phyloP scores from a whole-genome alignment of 1,140 invertebrate genomes.

The Ceratina australensis region DNA sequence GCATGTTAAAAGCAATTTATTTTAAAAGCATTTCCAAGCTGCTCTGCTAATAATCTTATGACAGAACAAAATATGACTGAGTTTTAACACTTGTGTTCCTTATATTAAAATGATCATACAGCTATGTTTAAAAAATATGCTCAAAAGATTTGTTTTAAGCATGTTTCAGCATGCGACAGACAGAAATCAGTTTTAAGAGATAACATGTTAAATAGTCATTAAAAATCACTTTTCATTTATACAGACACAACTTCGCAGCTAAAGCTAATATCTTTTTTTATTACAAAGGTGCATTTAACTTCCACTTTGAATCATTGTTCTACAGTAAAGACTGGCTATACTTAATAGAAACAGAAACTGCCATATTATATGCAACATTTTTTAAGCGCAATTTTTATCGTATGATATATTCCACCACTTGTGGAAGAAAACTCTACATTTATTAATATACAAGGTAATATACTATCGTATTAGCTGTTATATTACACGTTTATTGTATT shows the following conservation, averaged over 20 bases:
- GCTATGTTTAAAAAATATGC: not conserved
- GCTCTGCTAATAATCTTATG: conserved; percentile 7
- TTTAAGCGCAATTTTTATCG: conserved; percentile 19
- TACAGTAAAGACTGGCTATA: conserved; percentile 30
- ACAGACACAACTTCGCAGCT: not conserved
- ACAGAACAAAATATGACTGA: conserved; percentile 23
- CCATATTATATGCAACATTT: conserved; percentile 23
- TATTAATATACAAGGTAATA: conserved; percentile 3
- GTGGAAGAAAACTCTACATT: conserved; percentile 11
- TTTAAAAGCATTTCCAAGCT: not conserved
- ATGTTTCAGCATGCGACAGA: not conserved
- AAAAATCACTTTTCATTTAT: not conserved
- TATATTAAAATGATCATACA: not conserved
- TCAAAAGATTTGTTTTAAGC: not conserved
- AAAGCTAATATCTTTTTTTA: conserved; percentile 1
- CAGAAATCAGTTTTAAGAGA: not conserved
- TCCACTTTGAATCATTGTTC: not conserved
- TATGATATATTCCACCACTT: conserved; percentile 19
- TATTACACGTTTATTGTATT: conserved; percentile 23
- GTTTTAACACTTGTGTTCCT: conserved; percentile 24
- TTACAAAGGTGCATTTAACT: conserved; percentile 23
- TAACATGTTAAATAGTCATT: not conserved
- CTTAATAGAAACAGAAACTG: conserved; percentile 36
- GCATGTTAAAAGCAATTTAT: conserved; percentile 37
- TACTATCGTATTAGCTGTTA: conserved; percentile 34